These are phyloP conservation scores for Drosophila antonietae DNA, from an alignment of 2,888 invertebrate species.

Conservation along the genomic window DNA sequence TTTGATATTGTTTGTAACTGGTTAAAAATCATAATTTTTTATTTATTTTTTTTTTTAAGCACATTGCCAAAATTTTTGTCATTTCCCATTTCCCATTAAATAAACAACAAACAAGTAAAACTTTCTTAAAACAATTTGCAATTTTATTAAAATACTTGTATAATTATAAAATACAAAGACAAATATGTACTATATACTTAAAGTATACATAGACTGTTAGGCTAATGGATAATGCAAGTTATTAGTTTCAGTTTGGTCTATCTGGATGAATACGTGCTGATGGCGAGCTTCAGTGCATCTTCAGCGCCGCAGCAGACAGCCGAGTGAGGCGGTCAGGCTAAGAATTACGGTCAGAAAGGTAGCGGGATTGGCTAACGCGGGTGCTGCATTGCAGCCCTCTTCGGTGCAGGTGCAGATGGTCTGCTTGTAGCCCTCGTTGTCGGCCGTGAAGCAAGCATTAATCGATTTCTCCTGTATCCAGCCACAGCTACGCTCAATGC, in stretches of 20 bases:
- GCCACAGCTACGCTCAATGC: constrained; percentile 87
- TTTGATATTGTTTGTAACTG: no score
- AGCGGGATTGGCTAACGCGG: constrained; percentile 31
- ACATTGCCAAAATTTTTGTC: no score
- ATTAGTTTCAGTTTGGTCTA: constrained; percentile 9
- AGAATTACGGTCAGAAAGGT: constrained; percentile 37
- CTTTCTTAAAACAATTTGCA: background rate
- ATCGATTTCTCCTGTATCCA: constrained; percentile 83
- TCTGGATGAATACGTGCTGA: constrained; percentile 4
- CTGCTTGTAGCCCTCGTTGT: constrained; percentile 88
- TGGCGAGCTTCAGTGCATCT: no score
- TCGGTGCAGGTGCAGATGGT: constrained; percentile 88
- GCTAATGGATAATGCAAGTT: constrained; percentile 38
- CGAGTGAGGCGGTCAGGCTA: constrained; percentile 29
- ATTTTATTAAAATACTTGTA: constrained; percentile 43
- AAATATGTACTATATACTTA: constrained; percentile 25
- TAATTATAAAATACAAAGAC: constrained; percentile 47
- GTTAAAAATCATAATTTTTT: no score
- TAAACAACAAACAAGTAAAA: no score
- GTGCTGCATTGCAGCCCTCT: constrained; percentile 87
- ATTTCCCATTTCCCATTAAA: no score
- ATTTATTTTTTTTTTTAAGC: no score
- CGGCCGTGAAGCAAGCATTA: constrained; percentile 86
- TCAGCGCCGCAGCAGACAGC: constrained; percentile 55
- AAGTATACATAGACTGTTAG: constrained; percentile 6